These are phyloP conservation scores for Lophius piscatorius DNA, from an alignment of 2,113 vertebrate species.

Conservation along the genomic window DNA sequence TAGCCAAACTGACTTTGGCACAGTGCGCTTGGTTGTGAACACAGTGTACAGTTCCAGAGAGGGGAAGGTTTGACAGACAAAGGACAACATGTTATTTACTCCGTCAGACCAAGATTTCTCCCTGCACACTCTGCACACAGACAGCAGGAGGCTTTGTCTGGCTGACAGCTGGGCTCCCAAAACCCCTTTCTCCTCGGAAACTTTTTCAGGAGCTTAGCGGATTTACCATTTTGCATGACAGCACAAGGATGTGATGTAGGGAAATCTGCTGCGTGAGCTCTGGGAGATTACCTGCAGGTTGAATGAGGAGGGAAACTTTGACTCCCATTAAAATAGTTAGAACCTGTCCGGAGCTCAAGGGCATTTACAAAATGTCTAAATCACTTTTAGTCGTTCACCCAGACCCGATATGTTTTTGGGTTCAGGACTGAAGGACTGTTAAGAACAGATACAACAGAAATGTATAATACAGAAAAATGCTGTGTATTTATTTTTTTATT, in stretches of 20 bases:
- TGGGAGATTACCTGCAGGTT: slow-evolving; percentile 4
- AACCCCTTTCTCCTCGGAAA: slow-evolving; percentile 26
- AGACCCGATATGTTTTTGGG: too few relatives aligned
- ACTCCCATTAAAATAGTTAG: background rate
- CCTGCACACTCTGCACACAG: slow-evolving; percentile 27
- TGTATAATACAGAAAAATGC: too few relatives aligned
- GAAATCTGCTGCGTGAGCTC: slow-evolving; percentile 13
- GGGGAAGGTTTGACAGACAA: slow-evolving; percentile 53
- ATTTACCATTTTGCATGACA: slow-evolving; percentile 23
- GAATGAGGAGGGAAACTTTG: background rate
- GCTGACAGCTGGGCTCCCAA: slow-evolving; percentile 52
- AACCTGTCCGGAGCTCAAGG: too few relatives aligned
- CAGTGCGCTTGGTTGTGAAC: slow-evolving; percentile 38
- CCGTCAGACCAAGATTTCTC: slow-evolving; percentile 38
- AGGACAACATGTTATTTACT: slow-evolving; percentile 59
- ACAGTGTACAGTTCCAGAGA: slow-evolving; percentile 29
- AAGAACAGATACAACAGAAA: too few relatives aligned
- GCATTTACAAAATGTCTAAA: too few relatives aligned
- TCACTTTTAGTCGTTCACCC: too few relatives aligned
- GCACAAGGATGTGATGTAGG: slow-evolving; percentile 11
- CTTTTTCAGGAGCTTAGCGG: slow-evolving; percentile 28
- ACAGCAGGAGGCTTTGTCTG: slow-evolving; percentile 40
- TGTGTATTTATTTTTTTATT: too few relatives aligned
- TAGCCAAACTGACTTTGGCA: slow-evolving; percentile 55
- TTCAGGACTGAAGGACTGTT: too few relatives aligned